Evolutionary conservation across 2,113 vertebrate species (phyloP), one percentile per base, ranked within the genome.

Genomic region (Burhinus oedicnemus): DNA sequence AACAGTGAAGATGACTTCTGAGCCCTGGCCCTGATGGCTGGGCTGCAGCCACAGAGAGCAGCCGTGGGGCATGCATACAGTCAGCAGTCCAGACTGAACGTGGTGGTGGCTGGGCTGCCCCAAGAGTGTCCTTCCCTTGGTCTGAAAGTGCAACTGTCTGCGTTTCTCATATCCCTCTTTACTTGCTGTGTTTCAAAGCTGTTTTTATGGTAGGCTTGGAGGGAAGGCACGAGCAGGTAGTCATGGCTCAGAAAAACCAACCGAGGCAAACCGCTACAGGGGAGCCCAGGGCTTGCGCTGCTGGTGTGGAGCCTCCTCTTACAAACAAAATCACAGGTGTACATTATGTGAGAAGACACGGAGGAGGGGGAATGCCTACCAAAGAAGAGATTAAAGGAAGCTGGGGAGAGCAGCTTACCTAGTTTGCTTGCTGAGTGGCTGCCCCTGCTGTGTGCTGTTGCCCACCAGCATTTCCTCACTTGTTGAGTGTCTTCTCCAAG

Each of bases 381-480:
- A 66, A 32, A 70, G 71, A 61, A 61, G n/a, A 72, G 70, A 91
- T 83, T 77, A 93, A 89, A 90, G 45, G 79, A 83, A 86, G 14
- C 54, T 80, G 79, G 12, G 52, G 36, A 85, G 17, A 78, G 19
- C 21, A 80, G 30, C 3, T 93, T 75, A 42, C 12, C 38, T 36
- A 4, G 22, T 83, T 86, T 83, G 38, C 29, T 68, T 91, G 47
- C 80, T 75, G 47, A 49, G 17, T 19, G 18, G 30, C 40, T 93
- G 71, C 2, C 4, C 18, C 17, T 83, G 64, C 34, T 57, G 30
- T 7, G 19, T 57, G 83, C 55, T 84, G 34, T 52, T 80, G 40
- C 54, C 30, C 15, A 32, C 40, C 1, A 1, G 64, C 21, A 18
- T 2, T 2, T 65, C 40, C 69, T 87, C 0, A 0, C 19, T 82